Percentiles rank a stretch among this genome's conserved stretches.
These are phyloP conservation scores for Illadopsis cleaveri DNA, from an alignment of 2,113 vertebrate species.

Conservation along the genomic window DNA sequence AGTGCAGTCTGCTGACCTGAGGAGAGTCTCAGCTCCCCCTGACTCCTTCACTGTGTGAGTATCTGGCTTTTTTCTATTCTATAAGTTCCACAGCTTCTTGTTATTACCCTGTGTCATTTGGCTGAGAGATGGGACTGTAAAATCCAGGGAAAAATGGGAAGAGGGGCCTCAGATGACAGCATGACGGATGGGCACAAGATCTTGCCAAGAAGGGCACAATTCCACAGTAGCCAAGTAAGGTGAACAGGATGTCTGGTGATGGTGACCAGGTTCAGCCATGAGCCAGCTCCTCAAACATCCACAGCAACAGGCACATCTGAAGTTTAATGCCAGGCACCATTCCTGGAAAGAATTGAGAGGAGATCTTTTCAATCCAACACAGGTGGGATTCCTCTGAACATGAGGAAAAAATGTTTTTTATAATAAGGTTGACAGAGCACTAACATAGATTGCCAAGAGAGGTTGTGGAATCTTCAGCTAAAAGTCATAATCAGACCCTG, in stretches of 20 bases:
- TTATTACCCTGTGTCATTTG: not conserved
- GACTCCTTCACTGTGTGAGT: slow-evolving; percentile 99
- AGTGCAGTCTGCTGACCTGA: slow-evolving; percentile 95
- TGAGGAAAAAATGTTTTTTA: not conserved
- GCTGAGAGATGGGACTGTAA: not conserved
- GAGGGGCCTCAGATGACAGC: not conserved
- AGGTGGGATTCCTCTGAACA: not conserved
- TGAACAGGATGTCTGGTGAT: not conserved
- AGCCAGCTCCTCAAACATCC: not conserved
- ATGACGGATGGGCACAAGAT: not conserved
- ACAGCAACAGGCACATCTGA: not conserved
- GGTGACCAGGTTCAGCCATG: not conserved
- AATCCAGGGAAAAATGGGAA: not conserved
- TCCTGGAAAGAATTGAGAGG: not conserved
- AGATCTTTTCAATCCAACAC: not conserved
- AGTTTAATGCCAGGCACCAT: not conserved
- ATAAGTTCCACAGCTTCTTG: not conserved
- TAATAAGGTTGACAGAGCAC: not conserved
- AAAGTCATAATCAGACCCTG: not conserved
- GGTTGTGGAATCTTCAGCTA: not conserved
- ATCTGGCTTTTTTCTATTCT: slow-evolving; percentile 62
- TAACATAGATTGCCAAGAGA: not conserved
- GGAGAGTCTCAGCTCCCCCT: slow-evolving; percentile 97
- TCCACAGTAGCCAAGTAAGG: not conserved
- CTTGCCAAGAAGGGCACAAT: not conserved